Conservation (phyloP, 2,888 invertebrate species). For the Apamea sordens region DNA sequence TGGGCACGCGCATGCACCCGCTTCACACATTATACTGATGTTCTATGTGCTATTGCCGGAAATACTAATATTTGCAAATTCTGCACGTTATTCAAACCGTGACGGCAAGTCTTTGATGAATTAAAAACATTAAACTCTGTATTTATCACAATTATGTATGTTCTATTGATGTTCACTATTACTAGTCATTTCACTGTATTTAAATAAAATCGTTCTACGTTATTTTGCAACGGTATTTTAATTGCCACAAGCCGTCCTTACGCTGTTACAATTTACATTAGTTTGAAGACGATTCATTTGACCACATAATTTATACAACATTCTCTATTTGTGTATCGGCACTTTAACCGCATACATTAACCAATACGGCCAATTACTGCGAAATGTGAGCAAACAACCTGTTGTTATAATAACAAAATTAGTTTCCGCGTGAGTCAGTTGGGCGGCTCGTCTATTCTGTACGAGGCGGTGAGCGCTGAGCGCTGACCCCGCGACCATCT, state of each 20-base stretch:
- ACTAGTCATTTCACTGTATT: constrained; percentile 15
- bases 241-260: constrained; percentile 58
- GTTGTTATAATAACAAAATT: constrained; percentile 79
- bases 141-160: constrained; percentile 42
- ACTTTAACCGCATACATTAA: constrained; percentile 78
- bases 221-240: constrained; percentile 20
- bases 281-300: constrained; percentile 65
- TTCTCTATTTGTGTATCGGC: constrained; percentile 69
- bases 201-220: constrained; percentile 9
- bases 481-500: constrained; percentile 81
- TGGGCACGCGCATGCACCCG: constrained; percentile 44
- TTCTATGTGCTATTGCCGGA: constrained; percentile 42
- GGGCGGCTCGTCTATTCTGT: constrained; percentile 76
- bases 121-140: constrained; percentile 37
- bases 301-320: constrained; percentile 69
- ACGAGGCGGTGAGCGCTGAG: constrained; percentile 78
- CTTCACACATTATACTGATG: constrained; percentile 46
- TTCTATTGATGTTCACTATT: constrained; percentile 43
- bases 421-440: constrained; percentile 81
- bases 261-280: constrained; percentile 64
- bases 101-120: constrained; percentile 39
- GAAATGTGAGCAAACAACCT: constrained; percentile 83
- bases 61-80: constrained; percentile 43
- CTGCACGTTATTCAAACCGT: constrained; percentile 35
- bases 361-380: constrained; percentile 76